Evolutionary conservation across 2,113 vertebrate genomes (phyloP).

Genomic region (Zapornia atra): DNA sequence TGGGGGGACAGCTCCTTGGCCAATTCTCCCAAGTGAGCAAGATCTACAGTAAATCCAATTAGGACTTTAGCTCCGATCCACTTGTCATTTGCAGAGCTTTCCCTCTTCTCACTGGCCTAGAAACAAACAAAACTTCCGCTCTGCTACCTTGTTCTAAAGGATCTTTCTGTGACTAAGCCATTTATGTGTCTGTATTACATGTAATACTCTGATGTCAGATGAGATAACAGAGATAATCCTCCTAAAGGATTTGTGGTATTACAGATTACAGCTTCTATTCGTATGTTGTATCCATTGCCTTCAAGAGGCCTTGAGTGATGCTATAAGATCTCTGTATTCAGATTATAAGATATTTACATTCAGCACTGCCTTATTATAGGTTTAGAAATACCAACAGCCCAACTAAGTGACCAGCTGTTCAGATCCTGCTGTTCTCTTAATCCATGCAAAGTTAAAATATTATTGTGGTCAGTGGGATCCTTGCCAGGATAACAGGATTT

Average conservation of each 20-base stretch:
- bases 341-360: conserved; percentile 1
- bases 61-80: background rate
- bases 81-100: background rate
- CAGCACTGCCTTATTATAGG: background rate
- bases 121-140: background rate
- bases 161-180: conserved; percentile 27
- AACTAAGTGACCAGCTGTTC: background rate
- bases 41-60: background rate
- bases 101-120: background rate
- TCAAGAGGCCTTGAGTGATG: conserved; percentile 38
- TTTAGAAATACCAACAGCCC: background rate
- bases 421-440: conserved; percentile 15
- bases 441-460: background rate
- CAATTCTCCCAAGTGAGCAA: background rate
- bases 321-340: conserved; percentile 17
- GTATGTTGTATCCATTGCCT: background rate
- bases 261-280: conserved; percentile 21
- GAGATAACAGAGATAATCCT: conserved; percentile 62
- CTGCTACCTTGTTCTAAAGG: background rate
- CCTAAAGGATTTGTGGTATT: conserved; percentile 58
- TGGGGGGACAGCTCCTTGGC: background rate
- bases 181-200: conserved; percentile 54
- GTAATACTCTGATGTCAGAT: conserved; percentile 58
- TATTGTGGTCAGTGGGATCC: background rate
- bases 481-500: background rate